phyloP scores from a whole-genome alignment of 2,888 invertebrate species.

The Tuta absoluta region DNA sequence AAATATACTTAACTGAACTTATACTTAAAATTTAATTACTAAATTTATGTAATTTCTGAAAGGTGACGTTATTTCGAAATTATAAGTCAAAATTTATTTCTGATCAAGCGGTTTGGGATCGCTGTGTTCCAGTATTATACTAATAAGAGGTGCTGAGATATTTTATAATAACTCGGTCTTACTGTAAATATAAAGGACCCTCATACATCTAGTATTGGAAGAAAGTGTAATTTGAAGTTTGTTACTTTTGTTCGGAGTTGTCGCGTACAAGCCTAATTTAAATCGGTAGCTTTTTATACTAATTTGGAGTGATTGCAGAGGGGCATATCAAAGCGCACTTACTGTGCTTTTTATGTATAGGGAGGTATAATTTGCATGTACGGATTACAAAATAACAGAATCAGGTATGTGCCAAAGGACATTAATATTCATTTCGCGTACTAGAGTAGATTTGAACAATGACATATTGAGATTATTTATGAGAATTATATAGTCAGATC shows the following conservation, averaged over 20 bases:
- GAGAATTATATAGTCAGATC: background rate
- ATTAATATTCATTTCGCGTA: background rate
- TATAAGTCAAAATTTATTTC: too few relatives aligned
- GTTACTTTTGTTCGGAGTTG: background rate
- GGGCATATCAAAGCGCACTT: constrained; percentile 17
- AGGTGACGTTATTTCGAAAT: too few relatives aligned
- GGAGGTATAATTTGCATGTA: constrained; percentile 25
- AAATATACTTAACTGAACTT: background rate
- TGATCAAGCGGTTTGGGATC: too few relatives aligned
- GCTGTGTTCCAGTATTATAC: too few relatives aligned
- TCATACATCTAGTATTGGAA: background rate
- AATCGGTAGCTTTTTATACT: background rate
- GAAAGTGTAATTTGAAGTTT: background rate
- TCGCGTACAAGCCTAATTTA: background rate
- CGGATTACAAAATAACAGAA: constrained; percentile 33
- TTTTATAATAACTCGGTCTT: too few relatives aligned
- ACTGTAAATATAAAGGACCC: background rate
- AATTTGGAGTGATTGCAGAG: constrained; percentile 1
- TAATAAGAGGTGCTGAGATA: too few relatives aligned
- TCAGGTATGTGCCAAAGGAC: constrained; percentile 51
- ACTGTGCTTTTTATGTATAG: constrained; percentile 37
- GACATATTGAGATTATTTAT: constrained; percentile 8
- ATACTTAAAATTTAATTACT: background rate
- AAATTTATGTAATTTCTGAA: too few relatives aligned
- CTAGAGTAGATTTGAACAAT: constrained; percentile 4